Evolutionary conservation across 1,140 invertebrate species (phyloP), one percentile per base, ranked within the genome.

Genomic region (Diploscapter pachys): DNA sequence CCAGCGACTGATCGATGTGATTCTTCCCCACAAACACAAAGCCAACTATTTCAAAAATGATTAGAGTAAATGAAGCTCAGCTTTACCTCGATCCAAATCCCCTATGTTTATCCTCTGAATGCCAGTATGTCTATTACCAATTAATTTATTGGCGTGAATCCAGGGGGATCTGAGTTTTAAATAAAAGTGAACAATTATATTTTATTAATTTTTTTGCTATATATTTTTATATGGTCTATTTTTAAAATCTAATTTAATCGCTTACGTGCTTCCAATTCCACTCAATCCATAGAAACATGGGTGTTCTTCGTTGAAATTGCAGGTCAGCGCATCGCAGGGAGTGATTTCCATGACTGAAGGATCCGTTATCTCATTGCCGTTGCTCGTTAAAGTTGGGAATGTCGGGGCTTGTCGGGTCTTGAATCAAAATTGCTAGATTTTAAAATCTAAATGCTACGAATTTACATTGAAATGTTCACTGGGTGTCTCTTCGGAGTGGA

Each of bases 241-340:
- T 11, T 65, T 65, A 1, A 65, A 65, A 65, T 9, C 9, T 56
- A 4, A 54, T 6, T 5, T 54, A 4, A 13, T 2, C 4, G 59
- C 74, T 71, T n/a, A 76, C 75, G 75, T 76, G 69, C 69, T 72
- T 53, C 75, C 75, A 57, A 72, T 73, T 6, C 75, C 75, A 55
- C 75, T 71, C 13, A 76, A 53, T 2, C 68, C 69, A 55, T 72
- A 76, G 53, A 76, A 67, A 67, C 75, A 76, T 0, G 75, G 68
- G 68, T 76, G 57, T 4, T 73, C 69, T 48, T 76, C 68, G 52
- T 76, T 76, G 70, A 76, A 76, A 49, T 13, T 64, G 55, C 75
- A 76, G 54, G 70, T 68, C 13, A 78, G 62, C 3, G 74, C 77
- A 6, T 79, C 78, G 57, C 73, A 76, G 54, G 63, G 65, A 4